Base-by-base conservation (phyloP, 2,797 vertebrate species). In the Cuniculus paca region DNA sequence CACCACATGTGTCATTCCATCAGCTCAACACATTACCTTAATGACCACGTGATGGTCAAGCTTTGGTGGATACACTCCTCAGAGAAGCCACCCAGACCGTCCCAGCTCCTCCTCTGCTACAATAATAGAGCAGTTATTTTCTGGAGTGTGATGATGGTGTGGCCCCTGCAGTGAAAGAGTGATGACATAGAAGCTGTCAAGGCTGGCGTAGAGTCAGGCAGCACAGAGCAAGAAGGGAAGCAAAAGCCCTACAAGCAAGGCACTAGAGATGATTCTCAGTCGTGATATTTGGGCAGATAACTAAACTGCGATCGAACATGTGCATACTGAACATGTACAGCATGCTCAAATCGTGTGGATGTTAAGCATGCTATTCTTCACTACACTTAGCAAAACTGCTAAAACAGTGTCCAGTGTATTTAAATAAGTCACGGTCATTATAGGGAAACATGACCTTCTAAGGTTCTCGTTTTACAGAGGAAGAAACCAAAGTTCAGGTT, bases 161-260 rank as follows among this genome's bases (percentile, higher is more conserved):
- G 34, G 52, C 6, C 19, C 22, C 56, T 48, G 16, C 22, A 42
- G 45, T 36, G 63, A 52, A 75, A 70, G 54, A 36, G 12, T 50
- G 26, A 60, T 24, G 48, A n/a, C 2, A 1, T 11, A 14, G 26
- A 75, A 63, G 58, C 8, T 19, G 24, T 39, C 42, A 68, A 63
- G 60, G 42, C 12, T 28, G 22, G 22, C 24, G 1, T 36, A 60
- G 26, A 26, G 11, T 19, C 8, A 48, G 42, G 48, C 12, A 52
- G 42, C 2, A 0, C n/a, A 10, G 24, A 36, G 13, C 36, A 4
- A 34, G 52, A 54, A 0, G n/a, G n/a, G 54, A 48, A 56, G 9
- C 20, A 11, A 54, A 70, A 31, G 74, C 48, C 89, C 65, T 34
- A 16, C 0, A 48, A 36, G 36, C 52, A 72, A 87, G 75, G 22